Evolutionary conservation across 2,113 vertebrate species (phyloP).

Genomic region (Carlito syrichta): DNA sequence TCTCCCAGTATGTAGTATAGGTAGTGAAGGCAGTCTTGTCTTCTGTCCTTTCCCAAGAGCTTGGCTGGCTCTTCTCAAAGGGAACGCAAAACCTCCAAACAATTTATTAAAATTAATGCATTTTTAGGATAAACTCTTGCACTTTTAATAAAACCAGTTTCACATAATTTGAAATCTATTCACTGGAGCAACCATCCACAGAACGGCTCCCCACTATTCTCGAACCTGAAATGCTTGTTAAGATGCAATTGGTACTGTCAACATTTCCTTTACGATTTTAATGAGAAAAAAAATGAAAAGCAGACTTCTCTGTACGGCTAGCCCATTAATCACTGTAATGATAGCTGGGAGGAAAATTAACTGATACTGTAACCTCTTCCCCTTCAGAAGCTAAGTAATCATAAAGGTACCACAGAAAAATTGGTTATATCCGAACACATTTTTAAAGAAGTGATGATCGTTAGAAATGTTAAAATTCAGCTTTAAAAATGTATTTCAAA

Average conservation of each 20-base stretch:
- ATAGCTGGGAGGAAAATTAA: constrained; percentile 79
- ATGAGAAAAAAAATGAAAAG: constrained; percentile 76
- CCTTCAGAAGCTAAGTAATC: constrained; percentile 69
- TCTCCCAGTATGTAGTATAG: neutral
- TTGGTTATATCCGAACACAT: constrained; percentile 51
- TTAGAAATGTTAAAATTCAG: constrained; percentile 71
- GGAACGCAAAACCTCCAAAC: neutral
- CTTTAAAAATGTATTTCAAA: constrained; percentile 2
- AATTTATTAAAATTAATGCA: constrained; percentile 41
- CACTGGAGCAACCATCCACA: constrained; percentile 25
- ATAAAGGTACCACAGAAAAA: constrained; percentile 64
- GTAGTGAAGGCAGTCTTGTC: neutral
- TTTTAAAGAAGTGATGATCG: constrained; percentile 63
- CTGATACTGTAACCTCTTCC: constrained; percentile 56
- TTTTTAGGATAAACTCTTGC: constrained; percentile 17
- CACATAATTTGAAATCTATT: constrained; percentile 53
- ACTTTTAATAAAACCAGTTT: constrained; percentile 49
- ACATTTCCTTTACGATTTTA: constrained; percentile 74
- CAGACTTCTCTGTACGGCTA: constrained; percentile 56
- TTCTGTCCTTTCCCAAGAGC: neutral
- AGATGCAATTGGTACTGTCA: constrained; percentile 72
- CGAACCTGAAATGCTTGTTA: constrained; percentile 51
- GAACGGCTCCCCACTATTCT: constrained; percentile 57
- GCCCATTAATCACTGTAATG: constrained; percentile 78
- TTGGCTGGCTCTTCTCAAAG: neutral